Base-by-base conservation (phyloP, 2,797 vertebrate genomes). In the Lacerta bilineata region DNA sequence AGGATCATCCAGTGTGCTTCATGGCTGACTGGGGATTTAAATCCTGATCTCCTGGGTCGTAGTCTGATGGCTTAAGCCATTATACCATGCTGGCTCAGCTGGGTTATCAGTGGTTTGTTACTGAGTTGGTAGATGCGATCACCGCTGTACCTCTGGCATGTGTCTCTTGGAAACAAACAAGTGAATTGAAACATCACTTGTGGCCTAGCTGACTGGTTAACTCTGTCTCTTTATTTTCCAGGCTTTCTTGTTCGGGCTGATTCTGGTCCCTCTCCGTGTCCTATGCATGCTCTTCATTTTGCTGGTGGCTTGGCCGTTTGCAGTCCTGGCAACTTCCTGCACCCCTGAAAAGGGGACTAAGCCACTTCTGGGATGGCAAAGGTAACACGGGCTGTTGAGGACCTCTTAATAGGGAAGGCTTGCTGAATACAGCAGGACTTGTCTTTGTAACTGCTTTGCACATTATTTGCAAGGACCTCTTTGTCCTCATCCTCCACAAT, bases 321-420 rank as follows among this genome's bases (percentile, higher is more conserved):
- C 98, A 18, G 92, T 96, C 17, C 66, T 98, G 69, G 97, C 97
- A 91, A 98, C 98, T 74, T 97, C 96, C 84, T 93, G 91, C 91
- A 96, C 95, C 89, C 96, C 96, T 27, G 95, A 97, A 90, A 98
- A 97, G 96, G 97, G 95, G 92, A 94, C 94, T 0, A 96, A 97
- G 83, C 99, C 98, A 0, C 95, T 99, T 92, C 96, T 91, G 29
- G 98, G 98, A 89, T 99, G 99, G 99, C 98, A 98, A 96, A 97
- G 98, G 99, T 99, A 98, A 97, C 88, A 84, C 18, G 46, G 83
- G 83, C 80, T n/a, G 3, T 59, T 64, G 84, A 39, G 81, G 71
- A 39, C 72, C 5, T 33, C 36, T 79, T 13, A 25, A 25, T 17
- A 3, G 17, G 18, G 23, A 75, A 75, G 10, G 33, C 13, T 29